Evolutionary conservation across 2,888 invertebrate species (phyloP).

Genomic region (Anoncus sp.): DNA sequence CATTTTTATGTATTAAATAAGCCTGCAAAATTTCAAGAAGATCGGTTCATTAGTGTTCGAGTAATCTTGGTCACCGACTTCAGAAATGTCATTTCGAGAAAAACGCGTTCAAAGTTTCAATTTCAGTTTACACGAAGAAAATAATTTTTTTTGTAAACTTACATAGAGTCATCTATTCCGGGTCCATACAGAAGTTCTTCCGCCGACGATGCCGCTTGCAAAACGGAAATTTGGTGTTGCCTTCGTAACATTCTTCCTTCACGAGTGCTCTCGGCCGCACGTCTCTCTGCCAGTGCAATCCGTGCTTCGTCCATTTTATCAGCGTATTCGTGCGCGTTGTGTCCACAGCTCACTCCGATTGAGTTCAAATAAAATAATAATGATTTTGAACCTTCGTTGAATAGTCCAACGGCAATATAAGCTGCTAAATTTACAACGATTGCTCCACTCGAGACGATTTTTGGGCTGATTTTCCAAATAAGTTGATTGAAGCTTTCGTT

Average conservation of each 20-base stretch:
- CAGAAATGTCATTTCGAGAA: too few relatives aligned
- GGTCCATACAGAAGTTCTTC: too few relatives aligned
- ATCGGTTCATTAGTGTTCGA: too few relatives aligned
- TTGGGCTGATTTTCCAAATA: conserved; percentile 13
- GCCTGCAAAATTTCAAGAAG: too few relatives aligned
- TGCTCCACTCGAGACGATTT: conserved; percentile 2
- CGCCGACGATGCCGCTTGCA: too few relatives aligned
- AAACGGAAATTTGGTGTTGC: too few relatives aligned
- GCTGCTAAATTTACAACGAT: conserved; percentile 3
- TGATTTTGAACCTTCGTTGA: conserved; percentile 10
- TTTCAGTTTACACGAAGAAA: too few relatives aligned
- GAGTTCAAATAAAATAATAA: conserved; percentile 47
- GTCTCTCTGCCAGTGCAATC: not conserved
- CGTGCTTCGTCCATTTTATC: not conserved
- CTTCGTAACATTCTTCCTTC: not conserved
- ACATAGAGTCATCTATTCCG: not conserved
- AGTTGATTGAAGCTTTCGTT: conserved; percentile 7
- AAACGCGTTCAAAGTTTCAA: too few relatives aligned
- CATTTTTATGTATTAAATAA: too few relatives aligned
- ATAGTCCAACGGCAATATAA: conserved; percentile 8
- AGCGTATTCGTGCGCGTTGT: conserved; percentile 10
- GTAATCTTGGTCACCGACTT: too few relatives aligned
- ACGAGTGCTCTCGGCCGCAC: not conserved
- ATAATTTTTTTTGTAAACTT: too few relatives aligned
- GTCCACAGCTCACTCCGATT: conserved; percentile 52